A percentile compares a stretch with the other conserved stretches of the same genome.
phyloP scores from a whole-genome alignment of 2,888 invertebrate species.

The Xylocampa areola region DNA sequence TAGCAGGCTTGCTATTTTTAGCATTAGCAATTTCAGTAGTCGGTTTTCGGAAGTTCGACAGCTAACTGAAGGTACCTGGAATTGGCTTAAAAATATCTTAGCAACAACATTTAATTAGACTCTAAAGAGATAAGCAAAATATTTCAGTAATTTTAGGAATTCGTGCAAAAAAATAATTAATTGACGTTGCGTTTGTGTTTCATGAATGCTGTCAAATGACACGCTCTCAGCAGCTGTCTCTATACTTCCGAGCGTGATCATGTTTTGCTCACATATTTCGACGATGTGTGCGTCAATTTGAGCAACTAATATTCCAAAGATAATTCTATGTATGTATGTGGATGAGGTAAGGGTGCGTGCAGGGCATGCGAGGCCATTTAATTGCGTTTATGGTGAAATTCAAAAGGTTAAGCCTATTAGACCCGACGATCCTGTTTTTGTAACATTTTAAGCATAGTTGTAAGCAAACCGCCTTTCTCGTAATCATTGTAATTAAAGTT shows the following conservation, averaged over 20 bases:
- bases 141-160: constrained; percentile 14
- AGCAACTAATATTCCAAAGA: constrained; percentile 45
- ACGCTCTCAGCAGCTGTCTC: constrained; percentile 49
- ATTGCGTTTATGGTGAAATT: constrained; percentile 79
- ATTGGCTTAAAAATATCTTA: constrained; percentile 1
- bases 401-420: constrained; percentile 83
- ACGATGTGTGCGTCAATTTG: constrained; percentile 48
- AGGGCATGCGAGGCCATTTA: constrained; percentile 70
- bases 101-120: constrained; percentile 5
- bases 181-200: constrained; percentile 21
- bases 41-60: too few species aligned
- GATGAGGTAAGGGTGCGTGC: constrained; percentile 61
- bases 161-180: constrained; percentile 18
- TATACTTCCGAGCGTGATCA: constrained; percentile 32
- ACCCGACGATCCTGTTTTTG: constrained; percentile 67
- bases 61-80: not conserved
- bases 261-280: constrained; percentile 55
- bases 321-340: constrained; percentile 49
- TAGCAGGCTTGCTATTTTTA: too few species aligned
- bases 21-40: too few species aligned
- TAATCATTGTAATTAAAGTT: constrained; percentile 61
- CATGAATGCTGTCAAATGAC: constrained; percentile 45
- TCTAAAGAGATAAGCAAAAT: constrained; percentile 23
- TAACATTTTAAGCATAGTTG: constrained; percentile 64
- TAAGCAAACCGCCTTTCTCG: constrained; percentile 69